phyloP scores from a whole-genome alignment of 2,888 invertebrate genomes.

The Drosophila birchii region DNA sequence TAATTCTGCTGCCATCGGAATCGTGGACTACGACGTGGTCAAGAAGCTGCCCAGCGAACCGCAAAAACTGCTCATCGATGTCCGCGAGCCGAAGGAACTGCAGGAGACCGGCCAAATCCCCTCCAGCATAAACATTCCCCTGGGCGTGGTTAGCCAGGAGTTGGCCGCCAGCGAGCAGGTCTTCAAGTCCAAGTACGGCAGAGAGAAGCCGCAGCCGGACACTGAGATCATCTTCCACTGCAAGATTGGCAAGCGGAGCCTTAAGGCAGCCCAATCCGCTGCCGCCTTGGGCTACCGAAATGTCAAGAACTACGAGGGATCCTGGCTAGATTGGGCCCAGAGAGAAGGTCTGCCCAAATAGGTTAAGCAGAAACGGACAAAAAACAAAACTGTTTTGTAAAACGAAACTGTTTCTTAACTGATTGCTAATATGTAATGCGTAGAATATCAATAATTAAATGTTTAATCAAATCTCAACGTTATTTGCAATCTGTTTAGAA shows the following conservation, averaged over 20 bases:
- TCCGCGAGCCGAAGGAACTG: constrained; percentile 90
- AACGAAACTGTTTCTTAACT: not conserved
- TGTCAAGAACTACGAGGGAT: constrained; percentile 82
- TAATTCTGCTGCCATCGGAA: constrained; percentile 34
- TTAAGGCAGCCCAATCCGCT: constrained; percentile 87
- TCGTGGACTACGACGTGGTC: constrained; percentile 75
- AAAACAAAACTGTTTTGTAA: constrained; percentile 20
- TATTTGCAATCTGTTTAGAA: not conserved
- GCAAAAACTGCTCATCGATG: constrained; percentile 89
- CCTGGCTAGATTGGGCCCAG: constrained; percentile 83
- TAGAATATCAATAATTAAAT: too few relatives aligned
- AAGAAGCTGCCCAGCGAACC: constrained; percentile 85
- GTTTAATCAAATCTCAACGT: not conserved
- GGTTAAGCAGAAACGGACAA: constrained; percentile 85
- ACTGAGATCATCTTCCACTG: constrained; percentile 89
- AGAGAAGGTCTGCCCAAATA: constrained; percentile 78
- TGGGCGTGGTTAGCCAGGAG: constrained; percentile 84
- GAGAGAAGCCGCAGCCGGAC: constrained; percentile 86
- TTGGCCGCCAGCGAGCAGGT: constrained; percentile 80
- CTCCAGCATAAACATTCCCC: constrained; percentile 90
- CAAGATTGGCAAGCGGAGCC: constrained; percentile 88
- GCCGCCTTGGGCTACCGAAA: constrained; percentile 74
- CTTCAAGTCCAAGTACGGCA: constrained; percentile 87
- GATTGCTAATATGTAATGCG: not conserved
- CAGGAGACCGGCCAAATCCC: constrained; percentile 90